Conservation (phyloP, 2,797 vertebrate species). For the Sciurus carolinensis region DNA sequence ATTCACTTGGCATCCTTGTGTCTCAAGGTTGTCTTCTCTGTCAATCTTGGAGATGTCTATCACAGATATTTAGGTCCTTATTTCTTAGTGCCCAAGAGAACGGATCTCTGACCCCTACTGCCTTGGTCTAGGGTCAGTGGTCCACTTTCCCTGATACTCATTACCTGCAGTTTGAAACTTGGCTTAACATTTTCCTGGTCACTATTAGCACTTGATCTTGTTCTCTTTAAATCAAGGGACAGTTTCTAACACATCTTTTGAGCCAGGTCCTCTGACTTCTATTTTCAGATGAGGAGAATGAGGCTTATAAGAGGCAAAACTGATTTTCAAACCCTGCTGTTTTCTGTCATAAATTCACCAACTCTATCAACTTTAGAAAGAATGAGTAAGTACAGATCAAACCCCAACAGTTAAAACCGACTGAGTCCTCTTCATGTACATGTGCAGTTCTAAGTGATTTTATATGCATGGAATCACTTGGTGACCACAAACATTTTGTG, state of each 20-base stretch:
- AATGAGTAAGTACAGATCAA: background rate
- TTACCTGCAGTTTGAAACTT: background rate
- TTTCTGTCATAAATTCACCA: background rate
- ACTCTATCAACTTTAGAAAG: constrained; percentile 4
- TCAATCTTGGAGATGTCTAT: background rate
- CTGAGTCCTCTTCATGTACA: background rate
- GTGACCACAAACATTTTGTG: background rate
- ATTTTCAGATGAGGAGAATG: background rate
- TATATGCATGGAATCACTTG: background rate
- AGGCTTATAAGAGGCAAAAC: background rate
- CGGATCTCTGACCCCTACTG: background rate
- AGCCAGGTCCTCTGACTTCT: background rate
- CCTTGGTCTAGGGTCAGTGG: background rate
- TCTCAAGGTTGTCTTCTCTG: background rate
- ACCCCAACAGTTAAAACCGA: background rate
- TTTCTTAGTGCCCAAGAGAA: background rate
- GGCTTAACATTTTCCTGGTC: too few species aligned
- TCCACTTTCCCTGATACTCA: background rate
- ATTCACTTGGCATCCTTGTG: background rate
- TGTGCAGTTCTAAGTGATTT: background rate
- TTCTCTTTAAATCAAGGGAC: background rate
- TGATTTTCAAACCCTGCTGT: background rate
- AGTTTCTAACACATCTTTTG: background rate
- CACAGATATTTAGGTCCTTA: background rate
- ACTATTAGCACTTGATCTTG: background rate